These are phyloP conservation scores for Leptopilina syphax DNA, from an alignment of 2,888 invertebrate genomes.

Conservation along the genomic window DNA sequence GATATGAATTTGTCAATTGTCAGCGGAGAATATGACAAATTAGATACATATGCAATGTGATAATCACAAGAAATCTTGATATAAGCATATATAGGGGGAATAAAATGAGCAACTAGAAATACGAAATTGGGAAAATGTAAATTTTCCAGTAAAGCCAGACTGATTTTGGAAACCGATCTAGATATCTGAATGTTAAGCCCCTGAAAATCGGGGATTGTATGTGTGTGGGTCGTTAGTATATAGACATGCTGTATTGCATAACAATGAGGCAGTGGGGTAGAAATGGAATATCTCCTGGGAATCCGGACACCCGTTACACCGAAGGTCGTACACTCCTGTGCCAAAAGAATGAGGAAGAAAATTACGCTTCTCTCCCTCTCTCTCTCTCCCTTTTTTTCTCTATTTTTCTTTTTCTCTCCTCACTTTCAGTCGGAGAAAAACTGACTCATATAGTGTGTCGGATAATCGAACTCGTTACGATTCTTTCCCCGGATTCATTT, in stretches of 20 bases:
- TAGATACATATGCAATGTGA: neutral
- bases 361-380: slow-evolving; percentile 48
- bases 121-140: slow-evolving; percentile 34
- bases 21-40: slow-evolving; percentile 19
- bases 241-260: slow-evolving; percentile 72
- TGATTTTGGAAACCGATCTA: slow-evolving; percentile 59
- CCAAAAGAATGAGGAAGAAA: slow-evolving; percentile 52
- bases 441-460: slow-evolving; percentile 71
- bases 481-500: slow-evolving; percentile 70
- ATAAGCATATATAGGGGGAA: neutral
- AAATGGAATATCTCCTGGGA: slow-evolving; percentile 73
- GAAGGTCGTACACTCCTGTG: slow-evolving; percentile 54
- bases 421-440: slow-evolving; percentile 53
- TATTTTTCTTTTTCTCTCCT: neutral
- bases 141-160: slow-evolving; percentile 36
- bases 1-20: slow-evolving; percentile 8
- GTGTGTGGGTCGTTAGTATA: slow-evolving; percentile 60
- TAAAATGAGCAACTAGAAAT: slow-evolving; percentile 24
- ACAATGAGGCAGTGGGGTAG: slow-evolving; percentile 69
- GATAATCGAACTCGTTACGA: slow-evolving; percentile 76
- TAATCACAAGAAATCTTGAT: slow-evolving; percentile 18
- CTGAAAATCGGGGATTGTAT: slow-evolving; percentile 41
- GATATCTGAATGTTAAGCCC: slow-evolving; percentile 52
- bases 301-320: slow-evolving; percentile 71
- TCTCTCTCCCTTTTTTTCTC: too few species aligned